These are phyloP conservation scores for Vespertilio murinus DNA, from an alignment of 2,797 vertebrate genomes.

Conservation along the genomic window DNA sequence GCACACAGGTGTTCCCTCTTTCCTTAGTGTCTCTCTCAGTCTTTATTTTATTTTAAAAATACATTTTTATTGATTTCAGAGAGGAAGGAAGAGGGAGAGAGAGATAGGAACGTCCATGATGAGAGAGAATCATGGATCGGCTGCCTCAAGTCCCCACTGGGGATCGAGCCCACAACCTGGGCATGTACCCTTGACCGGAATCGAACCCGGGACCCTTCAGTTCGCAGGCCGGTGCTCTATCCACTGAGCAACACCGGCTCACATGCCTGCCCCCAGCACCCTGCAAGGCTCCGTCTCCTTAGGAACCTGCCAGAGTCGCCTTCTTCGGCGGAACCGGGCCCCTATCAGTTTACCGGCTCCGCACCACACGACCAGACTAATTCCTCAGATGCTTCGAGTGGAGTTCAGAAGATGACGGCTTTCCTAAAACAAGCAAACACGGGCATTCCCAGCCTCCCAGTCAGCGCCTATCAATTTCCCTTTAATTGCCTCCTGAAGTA, in stretches of 20 bases:
- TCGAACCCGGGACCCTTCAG: no score
- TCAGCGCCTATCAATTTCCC: slow-evolving; percentile 39
- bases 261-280: neutral
- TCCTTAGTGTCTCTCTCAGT: neutral
- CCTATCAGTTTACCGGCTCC: neutral
- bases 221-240: no score
- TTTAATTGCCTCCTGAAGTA: slow-evolving; percentile 64
- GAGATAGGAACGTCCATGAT: no score
- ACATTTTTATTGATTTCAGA: no score
- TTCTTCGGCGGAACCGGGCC: neutral
- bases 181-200: no score
- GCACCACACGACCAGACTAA: neutral
- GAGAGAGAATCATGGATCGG: no score
- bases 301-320: neutral
- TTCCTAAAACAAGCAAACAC: slow-evolving; percentile 40
- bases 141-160: no score
- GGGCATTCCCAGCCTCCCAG: neutral
- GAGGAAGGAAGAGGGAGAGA: no score
- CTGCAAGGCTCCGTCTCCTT: neutral
- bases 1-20: neutral
- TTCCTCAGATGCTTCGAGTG: neutral
- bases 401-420: neutral
- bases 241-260: no score
- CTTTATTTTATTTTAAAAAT: no score
- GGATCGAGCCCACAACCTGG: no score